Conservation (phyloP, 1,140 invertebrate genomes). For the Steinernema feltiae region DNA sequence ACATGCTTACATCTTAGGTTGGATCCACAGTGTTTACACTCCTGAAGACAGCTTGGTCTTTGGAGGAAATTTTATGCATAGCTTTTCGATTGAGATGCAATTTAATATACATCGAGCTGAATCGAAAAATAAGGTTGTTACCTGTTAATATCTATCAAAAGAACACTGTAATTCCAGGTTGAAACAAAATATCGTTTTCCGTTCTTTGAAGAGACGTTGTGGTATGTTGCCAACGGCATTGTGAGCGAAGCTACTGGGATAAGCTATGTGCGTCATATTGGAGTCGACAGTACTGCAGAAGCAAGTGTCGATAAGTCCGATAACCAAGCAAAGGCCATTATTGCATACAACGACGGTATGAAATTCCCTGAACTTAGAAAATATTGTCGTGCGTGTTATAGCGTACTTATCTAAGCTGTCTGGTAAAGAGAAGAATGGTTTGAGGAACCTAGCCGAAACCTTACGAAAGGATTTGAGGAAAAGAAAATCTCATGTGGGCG, state of each 20-base stretch:
- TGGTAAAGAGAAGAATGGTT: no score
- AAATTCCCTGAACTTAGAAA: no score
- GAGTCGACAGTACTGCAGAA: background rate
- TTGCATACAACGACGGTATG: no score
- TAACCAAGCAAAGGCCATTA: no score
- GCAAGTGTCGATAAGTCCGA: no score
- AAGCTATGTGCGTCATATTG: constrained; percentile 58
- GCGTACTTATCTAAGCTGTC: no score
- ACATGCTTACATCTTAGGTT: constrained; percentile 67
- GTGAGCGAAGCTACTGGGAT: constrained; percentile 78
- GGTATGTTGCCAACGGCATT: constrained; percentile 91
- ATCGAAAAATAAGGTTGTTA: constrained; percentile 66
- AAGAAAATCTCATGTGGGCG: background rate
- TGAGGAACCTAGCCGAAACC: background rate
- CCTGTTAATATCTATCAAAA: background rate
- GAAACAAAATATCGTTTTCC: constrained; percentile 93
- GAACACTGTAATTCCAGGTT: constrained; percentile 65
- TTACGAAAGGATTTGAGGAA: background rate
- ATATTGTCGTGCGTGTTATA: no score
- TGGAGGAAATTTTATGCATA: constrained; percentile 94
- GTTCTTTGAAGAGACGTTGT: constrained; percentile 95
- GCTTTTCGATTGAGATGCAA: constrained; percentile 69
- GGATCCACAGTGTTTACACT: constrained; percentile 97
- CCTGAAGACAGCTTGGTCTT: constrained; percentile 90
- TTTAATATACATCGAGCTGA: constrained; percentile 80